Conservation (phyloP, 53 echinoderm and acorn worm species). For the Stichopus horrens region DNA sequence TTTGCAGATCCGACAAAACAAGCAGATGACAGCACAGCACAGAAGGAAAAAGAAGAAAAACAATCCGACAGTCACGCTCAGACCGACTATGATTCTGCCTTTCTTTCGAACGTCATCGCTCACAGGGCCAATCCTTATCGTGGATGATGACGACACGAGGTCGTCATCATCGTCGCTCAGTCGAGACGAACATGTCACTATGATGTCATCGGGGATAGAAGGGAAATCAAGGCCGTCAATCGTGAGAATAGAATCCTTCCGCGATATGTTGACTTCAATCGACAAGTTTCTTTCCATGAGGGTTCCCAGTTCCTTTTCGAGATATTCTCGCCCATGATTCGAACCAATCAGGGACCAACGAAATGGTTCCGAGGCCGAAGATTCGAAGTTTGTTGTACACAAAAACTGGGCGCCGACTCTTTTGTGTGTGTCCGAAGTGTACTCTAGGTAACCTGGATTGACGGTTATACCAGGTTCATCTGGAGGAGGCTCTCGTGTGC, state of each 20-base stretch:
- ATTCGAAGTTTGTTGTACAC: not conserved
- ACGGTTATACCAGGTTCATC: not conserved
- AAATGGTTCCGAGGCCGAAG: not conserved
- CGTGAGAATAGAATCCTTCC: not conserved
- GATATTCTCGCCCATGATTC: not conserved
- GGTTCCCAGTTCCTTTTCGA: not conserved
- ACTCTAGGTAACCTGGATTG: not conserved
- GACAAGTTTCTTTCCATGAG: not conserved
- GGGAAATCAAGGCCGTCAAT: conserved; percentile 3
- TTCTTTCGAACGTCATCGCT: not conserved
- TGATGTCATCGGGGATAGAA: conserved; percentile 7
- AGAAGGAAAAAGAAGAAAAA: not conserved
- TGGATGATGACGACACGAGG: not conserved
- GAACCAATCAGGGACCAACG: conserved; percentile 8
- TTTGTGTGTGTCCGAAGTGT: not conserved
- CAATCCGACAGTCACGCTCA: not conserved
- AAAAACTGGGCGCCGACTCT: not conserved
- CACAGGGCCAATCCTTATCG: not conserved
- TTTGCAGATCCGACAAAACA: not conserved
- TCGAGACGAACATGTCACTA: not conserved
- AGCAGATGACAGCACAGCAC: not conserved
- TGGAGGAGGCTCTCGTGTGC: not conserved
- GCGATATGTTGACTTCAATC: not conserved
- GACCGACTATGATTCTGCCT: not conserved
- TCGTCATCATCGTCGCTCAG: not conserved